phyloP scores from a whole-genome alignment of 2,113 vertebrate species.

The Probosciger aterrimus region DNA sequence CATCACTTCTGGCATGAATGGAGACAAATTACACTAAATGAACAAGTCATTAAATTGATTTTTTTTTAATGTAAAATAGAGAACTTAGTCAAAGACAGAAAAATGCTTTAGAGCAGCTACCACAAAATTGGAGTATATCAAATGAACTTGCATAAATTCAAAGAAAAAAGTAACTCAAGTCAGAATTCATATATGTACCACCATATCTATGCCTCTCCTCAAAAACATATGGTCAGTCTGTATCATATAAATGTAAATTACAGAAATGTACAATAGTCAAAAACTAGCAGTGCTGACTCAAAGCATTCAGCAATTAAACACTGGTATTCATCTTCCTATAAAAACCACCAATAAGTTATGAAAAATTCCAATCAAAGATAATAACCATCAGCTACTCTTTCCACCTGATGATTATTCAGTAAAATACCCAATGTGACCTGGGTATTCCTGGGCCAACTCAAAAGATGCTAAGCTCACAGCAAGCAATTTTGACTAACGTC shows the following conservation, averaged over 20 bases:
- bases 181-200: not conserved
- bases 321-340: not conserved
- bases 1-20: not conserved
- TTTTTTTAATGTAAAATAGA: not conserved
- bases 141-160: not conserved
- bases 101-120: not conserved
- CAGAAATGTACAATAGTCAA: not conserved
- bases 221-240: not conserved
- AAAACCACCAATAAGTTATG: not conserved
- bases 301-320: not conserved
- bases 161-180: not conserved
- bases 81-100: not conserved
- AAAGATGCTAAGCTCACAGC: not conserved
- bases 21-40: not conserved
- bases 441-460: not conserved
- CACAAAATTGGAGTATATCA: not conserved
- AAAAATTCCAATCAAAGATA: not conserved
- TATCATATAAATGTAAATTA: not conserved
- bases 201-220: not conserved
- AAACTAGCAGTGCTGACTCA: not conserved
- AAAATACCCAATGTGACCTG: not conserved
- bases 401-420: not conserved
- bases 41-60: not conserved
- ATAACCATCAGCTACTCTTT: not conserved
- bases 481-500: not conserved